phyloP scores from a whole-genome alignment of 2,888 invertebrate species.

The Lysandra coridon region DNA sequence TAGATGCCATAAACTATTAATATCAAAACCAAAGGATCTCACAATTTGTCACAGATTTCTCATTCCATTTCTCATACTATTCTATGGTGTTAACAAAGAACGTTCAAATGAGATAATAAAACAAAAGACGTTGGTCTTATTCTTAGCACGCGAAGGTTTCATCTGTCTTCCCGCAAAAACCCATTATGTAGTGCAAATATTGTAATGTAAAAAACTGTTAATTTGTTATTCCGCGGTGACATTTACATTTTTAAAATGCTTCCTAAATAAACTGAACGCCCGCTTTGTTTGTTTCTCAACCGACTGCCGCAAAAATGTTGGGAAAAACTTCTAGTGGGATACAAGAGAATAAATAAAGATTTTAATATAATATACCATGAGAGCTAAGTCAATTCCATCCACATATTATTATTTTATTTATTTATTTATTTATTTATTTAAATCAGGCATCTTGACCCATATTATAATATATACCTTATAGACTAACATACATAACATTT shows the following conservation, averaged over 20 bases:
- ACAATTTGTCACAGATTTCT: neutral
- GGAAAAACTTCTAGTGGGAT: too few species aligned
- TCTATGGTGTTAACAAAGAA: conserved; percentile 1
- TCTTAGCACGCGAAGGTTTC: conserved; percentile 27
- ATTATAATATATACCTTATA: too few species aligned
- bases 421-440: too few species aligned
- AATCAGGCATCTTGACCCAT: too few species aligned
- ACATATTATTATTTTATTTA: too few species aligned
- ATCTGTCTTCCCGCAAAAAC: conserved; percentile 32
- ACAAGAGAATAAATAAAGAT: too few species aligned
- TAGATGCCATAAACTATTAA: neutral
- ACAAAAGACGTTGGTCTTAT: conserved; percentile 24
- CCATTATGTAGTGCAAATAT: conserved; percentile 41
- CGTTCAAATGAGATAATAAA: conserved; percentile 1
- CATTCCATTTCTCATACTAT: neutral
- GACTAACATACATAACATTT: too few species aligned
- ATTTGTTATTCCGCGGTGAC: neutral
- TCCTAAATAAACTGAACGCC: too few species aligned
- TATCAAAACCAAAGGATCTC: neutral
- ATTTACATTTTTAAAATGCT: too few species aligned
- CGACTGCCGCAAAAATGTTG: neutral
- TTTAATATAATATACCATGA: too few species aligned
- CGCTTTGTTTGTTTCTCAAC: neutral
- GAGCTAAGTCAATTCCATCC: too few species aligned
- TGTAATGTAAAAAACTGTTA: conserved; percentile 35